phyloP scores from a whole-genome alignment of 2,888 invertebrate species.

The Drosophila incognita region DNA sequence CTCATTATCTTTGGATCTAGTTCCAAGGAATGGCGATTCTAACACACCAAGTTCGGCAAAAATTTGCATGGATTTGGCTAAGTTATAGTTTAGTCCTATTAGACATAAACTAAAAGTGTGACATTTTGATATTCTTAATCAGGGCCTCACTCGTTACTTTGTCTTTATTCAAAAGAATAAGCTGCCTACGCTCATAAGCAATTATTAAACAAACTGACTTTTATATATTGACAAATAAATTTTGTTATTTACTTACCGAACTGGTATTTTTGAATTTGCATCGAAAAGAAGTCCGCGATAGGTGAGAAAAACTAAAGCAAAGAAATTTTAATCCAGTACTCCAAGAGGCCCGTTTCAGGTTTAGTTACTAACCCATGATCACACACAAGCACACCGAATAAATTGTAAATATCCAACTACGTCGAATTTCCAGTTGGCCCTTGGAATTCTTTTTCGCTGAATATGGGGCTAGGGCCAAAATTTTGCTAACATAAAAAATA shows the following conservation, averaged over 20 bases:
- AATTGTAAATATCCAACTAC: conserved; percentile 79
- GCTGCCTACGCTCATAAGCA: too few relatives aligned
- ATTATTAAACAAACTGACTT: background rate
- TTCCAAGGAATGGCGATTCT: background rate
- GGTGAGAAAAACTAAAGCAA: conserved; percentile 76
- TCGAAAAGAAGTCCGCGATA: conserved; percentile 83
- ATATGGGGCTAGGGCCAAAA: conserved; percentile 83
- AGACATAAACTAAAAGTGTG: background rate
- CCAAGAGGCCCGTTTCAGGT: background rate
- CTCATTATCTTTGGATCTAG: background rate
- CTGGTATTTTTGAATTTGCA: conserved; percentile 83
- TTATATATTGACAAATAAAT: background rate
- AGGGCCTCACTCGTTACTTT: background rate
- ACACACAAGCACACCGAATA: conserved; percentile 79
- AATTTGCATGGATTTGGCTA: background rate
- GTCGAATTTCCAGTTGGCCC: conserved; percentile 73
- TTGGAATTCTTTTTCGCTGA: conserved; percentile 74
- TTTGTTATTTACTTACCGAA: conserved; percentile 75
- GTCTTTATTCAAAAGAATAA: background rate
- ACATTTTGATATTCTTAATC: background rate
- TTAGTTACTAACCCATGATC: conserved; percentile 75
- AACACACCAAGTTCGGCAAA: background rate
- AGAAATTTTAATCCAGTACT: background rate
- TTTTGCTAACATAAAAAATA: conserved; percentile 82
- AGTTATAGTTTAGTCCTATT: background rate